phyloP scores from a whole-genome alignment of 2,113 vertebrate genomes.

The Cercocebus atys region DNA sequence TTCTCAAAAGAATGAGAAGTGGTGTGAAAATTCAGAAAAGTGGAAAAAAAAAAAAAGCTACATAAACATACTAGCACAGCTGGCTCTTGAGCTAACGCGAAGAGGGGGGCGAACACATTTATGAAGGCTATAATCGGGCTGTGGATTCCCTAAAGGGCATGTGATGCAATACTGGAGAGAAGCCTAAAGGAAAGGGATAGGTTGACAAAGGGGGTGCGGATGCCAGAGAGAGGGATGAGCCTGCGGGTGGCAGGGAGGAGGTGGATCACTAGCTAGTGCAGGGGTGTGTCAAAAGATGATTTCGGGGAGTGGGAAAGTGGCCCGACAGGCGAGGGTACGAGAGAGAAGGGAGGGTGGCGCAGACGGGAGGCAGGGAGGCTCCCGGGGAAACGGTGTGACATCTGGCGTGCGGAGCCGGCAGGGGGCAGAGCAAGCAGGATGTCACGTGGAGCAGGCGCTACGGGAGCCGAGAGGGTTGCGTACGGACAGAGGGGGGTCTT shows the following conservation, averaged over 20 bases:
- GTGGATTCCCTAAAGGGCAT: not conserved
- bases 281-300: not conserved
- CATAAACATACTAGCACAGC: too few relatives aligned
- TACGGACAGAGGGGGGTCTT: slow-evolving; percentile 51
- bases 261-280: not conserved
- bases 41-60: not conserved
- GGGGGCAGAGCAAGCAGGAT: slow-evolving; percentile 49
- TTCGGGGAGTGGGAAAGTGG: not conserved
- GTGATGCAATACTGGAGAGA: not conserved
- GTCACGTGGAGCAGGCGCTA: slow-evolving; percentile 74
- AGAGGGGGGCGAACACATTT: too few relatives aligned
- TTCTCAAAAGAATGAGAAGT: not conserved
- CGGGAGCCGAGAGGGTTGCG: slow-evolving; percentile 72
- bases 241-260: not conserved
- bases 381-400: not conserved
- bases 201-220: slow-evolving; percentile 29
- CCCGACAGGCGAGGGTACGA: not conserved
- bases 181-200: not conserved
- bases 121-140: fast-evolving
- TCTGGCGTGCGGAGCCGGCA: slow-evolving; percentile 14
- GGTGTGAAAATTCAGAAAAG: not conserved
- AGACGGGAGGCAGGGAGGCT: fast-evolving
- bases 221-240: not conserved
- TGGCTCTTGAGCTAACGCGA: not conserved
- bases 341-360: not conserved